phyloP scores from a whole-genome alignment of 2,888 invertebrate species.

The Cheilosia impressa region DNA sequence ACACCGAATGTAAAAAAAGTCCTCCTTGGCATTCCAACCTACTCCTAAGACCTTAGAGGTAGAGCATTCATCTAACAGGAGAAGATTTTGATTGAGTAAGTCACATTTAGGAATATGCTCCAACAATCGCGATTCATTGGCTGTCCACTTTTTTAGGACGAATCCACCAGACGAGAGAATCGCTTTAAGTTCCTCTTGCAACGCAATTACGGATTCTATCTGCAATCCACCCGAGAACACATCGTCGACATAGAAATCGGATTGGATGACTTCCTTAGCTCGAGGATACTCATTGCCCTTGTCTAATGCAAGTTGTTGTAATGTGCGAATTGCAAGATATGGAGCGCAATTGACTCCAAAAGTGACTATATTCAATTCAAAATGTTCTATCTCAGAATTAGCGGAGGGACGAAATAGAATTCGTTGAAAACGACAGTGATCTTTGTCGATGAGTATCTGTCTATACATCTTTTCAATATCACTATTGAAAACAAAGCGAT shows the following conservation, averaged over 20 bases:
- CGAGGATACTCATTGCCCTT: constrained; percentile 39
- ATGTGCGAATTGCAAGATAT: constrained; percentile 35
- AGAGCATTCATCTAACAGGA: no score
- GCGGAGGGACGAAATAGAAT: constrained; percentile 70
- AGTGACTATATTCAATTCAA: constrained; percentile 65
- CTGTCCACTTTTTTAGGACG: no score
- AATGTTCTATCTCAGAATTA: constrained; percentile 45
- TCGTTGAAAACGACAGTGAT: constrained; percentile 68
- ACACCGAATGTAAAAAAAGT: constrained; percentile 42
- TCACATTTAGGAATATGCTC: no score
- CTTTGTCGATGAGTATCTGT: constrained; percentile 70
- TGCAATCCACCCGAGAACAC: background rate
- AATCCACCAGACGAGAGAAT: background rate
- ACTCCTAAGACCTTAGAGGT: constrained; percentile 6
- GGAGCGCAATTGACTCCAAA: constrained; percentile 59
- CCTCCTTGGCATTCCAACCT: constrained; percentile 60
- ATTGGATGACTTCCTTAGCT: constrained; percentile 43
- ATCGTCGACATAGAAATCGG: constrained; percentile 34
- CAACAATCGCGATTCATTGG: no score
- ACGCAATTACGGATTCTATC: no score
- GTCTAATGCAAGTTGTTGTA: constrained; percentile 13
- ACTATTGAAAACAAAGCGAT: constrained; percentile 67
- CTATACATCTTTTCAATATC: constrained; percentile 77
- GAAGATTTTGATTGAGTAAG: no score
- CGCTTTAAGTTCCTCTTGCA: background rate